These are phyloP conservation scores for Myotis findleyi DNA, from an alignment of 2,797 vertebrate genomes.

Conservation along the genomic window DNA sequence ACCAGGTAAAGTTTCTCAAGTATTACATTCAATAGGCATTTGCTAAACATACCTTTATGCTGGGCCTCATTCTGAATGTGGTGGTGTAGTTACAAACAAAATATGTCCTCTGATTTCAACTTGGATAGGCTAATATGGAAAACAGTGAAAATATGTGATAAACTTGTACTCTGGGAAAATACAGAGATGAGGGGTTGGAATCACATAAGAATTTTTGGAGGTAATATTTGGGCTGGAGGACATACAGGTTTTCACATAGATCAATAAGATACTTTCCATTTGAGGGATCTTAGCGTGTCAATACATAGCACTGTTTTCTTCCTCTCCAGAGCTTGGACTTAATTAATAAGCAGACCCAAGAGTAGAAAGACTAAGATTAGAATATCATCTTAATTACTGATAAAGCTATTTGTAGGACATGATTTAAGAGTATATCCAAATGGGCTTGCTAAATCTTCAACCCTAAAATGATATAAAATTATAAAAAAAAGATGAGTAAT, in stretches of 20 bases:
- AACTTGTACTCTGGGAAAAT: neutral
- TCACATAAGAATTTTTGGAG: neutral
- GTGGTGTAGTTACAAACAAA: neutral
- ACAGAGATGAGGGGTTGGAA: neutral
- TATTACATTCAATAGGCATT: neutral
- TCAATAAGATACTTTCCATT: neutral
- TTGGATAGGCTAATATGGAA: neutral
- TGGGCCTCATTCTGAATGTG: neutral
- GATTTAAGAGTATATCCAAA: neutral
- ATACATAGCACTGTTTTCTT: neutral
- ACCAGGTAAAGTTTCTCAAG: neutral
- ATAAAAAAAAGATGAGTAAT: neutral
- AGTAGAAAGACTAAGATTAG: neutral
- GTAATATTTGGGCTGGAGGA: neutral
- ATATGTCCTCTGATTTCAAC: neutral
- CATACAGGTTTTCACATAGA: neutral
- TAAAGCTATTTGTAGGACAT: neutral
- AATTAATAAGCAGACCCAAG: neutral
- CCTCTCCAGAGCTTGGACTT: neutral
- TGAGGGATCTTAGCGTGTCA: neutral
- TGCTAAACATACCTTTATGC: neutral
- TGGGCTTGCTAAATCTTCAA: neutral
- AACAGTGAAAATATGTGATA: neutral
- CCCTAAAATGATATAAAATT: neutral
- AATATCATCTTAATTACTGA: slow-evolving; percentile 1